Percentiles rank a stretch among this genome's conserved stretches.
These are phyloP conservation scores for Thymelicus sylvestris DNA, from an alignment of 2,888 invertebrate species.

Conservation along the genomic window DNA sequence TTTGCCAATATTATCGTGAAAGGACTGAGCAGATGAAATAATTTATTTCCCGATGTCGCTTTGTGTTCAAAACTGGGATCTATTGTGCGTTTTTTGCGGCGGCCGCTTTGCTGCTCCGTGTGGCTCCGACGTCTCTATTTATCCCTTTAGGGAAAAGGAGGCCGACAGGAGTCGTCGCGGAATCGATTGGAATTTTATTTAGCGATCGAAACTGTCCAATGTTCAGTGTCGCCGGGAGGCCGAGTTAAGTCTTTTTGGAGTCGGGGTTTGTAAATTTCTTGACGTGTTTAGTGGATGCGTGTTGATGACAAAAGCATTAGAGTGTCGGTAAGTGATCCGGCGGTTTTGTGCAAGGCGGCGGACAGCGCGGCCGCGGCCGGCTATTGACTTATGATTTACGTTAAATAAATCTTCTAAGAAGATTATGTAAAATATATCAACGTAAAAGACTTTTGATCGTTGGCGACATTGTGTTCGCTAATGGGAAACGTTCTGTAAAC, in stretches of 20 bases:
- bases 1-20: conserved; percentile 84
- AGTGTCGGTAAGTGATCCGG: conserved; percentile 74
- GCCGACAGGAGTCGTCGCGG: conserved; percentile 58
- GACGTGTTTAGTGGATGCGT: conserved; percentile 69
- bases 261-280: conserved; percentile 41
- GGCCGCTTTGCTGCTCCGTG: conserved; percentile 73
- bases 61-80: conserved; percentile 80
- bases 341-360: conserved; percentile 74
- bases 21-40: conserved; percentile 83
- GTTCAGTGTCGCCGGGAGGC: conserved; percentile 10
- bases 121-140: conserved; percentile 78
- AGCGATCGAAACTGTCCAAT: conserved; percentile 9
- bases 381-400: conserved; percentile 73
- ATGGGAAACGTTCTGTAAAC: conserved; percentile 30
- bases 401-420: conserved; percentile 69
- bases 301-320: conserved; percentile 80
- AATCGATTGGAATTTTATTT: conserved; percentile 33
- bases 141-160: conserved; percentile 71
- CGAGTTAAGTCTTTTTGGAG: conserved; percentile 36
- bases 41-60: conserved; percentile 83
- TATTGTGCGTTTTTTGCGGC: conserved; percentile 79
- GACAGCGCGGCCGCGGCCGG: conserved; percentile 35
- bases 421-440: conserved; percentile 53
- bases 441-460: conserved; percentile 19
- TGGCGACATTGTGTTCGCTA: conserved; percentile 16